Evolutionary conservation across 2,888 invertebrate species (phyloP).

Genomic region (Kryphioiulus occultus): DNA sequence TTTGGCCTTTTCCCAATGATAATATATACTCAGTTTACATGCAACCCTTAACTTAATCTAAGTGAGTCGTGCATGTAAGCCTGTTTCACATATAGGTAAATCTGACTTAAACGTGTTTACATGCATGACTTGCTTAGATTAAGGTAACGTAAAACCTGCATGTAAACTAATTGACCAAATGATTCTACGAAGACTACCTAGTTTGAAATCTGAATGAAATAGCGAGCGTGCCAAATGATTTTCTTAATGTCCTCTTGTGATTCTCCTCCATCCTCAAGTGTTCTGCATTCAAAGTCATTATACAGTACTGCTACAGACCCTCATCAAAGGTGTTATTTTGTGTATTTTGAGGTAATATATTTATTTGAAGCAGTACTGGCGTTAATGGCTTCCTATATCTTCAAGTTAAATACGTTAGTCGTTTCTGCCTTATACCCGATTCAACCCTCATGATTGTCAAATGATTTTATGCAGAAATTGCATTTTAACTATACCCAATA

Average conservation of each 20-base stretch:
- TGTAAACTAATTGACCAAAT: neutral
- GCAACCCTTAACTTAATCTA: too few relatives aligned
- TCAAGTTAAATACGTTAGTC: neutral
- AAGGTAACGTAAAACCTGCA: too few relatives aligned
- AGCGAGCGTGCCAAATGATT: neutral
- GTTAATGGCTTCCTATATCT: neutral
- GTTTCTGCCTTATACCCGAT: neutral
- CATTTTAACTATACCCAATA: slow-evolving; percentile 32
- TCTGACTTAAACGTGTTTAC: too few relatives aligned
- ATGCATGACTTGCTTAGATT: too few relatives aligned
- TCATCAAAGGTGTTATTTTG: neutral
- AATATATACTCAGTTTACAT: too few relatives aligned
- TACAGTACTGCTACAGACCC: neutral
- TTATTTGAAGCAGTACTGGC: neutral
- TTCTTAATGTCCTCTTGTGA: neutral
- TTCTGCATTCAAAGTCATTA: neutral
- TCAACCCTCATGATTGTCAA: slow-evolving; percentile 33
- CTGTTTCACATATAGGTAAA: too few relatives aligned
- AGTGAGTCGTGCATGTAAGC: too few relatives aligned
- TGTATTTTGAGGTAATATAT: slow-evolving; percentile 28
- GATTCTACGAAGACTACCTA: neutral
- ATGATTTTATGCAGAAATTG: slow-evolving; percentile 40
- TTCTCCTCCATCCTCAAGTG: slow-evolving; percentile 1
- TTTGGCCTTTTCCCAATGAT: too few relatives aligned
- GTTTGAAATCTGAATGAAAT: neutral